Evolutionary conservation across 2,888 invertebrate species (phyloP).

Genomic region (Eugnorisma glareosa): DNA sequence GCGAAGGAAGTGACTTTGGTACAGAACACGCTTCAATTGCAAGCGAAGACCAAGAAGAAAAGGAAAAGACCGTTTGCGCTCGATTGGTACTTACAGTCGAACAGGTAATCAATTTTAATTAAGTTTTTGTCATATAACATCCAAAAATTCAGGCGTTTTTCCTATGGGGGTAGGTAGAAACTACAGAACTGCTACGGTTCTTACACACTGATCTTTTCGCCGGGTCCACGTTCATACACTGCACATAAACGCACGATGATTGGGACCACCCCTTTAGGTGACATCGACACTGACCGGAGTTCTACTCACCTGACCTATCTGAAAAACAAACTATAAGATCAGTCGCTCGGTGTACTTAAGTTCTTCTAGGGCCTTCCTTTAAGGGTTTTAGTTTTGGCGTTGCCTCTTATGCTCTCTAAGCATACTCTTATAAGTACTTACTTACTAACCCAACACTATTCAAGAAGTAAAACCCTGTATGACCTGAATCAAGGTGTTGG

Average conservation of each 20-base stretch:
- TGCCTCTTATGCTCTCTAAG: background rate
- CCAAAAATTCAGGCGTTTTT: background rate
- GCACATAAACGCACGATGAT: no score
- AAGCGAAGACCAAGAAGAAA: constrained; percentile 70
- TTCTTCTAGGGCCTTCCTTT: background rate
- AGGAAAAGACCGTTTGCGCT: constrained; percentile 80
- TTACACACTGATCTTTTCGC: background rate
- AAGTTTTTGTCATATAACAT: background rate
- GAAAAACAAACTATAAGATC: background rate
- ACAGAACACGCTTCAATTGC: constrained; percentile 50
- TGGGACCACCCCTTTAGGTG: background rate
- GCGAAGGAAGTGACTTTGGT: background rate
- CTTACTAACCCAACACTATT: background rate
- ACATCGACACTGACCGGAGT: background rate
- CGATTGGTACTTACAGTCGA: constrained; percentile 77
- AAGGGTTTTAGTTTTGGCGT: background rate
- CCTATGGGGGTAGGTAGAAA: background rate
- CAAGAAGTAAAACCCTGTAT: background rate
- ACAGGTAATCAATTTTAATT: constrained; percentile 72
- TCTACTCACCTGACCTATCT: background rate
- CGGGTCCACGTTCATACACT: background rate
- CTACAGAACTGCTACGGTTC: background rate
- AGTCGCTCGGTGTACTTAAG: background rate
- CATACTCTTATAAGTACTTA: background rate
- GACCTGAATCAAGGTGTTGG: background rate